Conservation (phyloP, 30 jellyfish, hydroid and myxozoan species). For the Hydractinia symbiolongicarpus region DNA sequence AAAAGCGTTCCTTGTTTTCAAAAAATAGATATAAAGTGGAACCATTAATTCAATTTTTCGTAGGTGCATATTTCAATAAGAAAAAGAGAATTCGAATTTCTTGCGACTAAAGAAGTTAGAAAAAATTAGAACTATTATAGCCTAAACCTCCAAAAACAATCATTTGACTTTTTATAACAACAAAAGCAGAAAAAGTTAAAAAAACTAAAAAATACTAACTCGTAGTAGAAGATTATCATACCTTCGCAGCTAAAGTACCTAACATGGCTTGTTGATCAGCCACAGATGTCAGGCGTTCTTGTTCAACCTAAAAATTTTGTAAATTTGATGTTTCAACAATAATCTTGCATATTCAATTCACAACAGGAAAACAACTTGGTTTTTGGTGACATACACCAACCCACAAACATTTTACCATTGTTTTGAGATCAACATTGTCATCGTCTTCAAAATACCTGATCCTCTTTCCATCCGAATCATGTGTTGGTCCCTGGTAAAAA, state of each 20-base stretch:
- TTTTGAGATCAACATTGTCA: conserved; percentile 59
- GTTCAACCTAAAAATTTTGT: conserved; percentile 39
- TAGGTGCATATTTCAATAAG: too few species aligned
- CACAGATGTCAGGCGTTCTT: conserved; percentile 60
- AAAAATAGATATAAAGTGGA: too few species aligned
- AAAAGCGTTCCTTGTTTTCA: too few species aligned
- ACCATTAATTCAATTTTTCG: too few species aligned
- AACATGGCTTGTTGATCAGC: conserved; percentile 56
- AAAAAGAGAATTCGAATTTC: too few species aligned
- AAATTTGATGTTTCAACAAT: neutral
- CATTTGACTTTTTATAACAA: too few species aligned
- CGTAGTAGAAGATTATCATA: neutral
- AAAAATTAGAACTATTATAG: too few species aligned
- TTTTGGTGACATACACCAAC: neutral
- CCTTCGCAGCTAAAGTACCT: conserved; percentile 58
- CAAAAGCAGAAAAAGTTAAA: too few species aligned
- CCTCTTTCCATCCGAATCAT: conserved; percentile 86
- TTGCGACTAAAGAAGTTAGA: too few species aligned
- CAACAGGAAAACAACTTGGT: neutral
- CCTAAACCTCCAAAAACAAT: too few species aligned
- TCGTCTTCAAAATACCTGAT: conserved; percentile 76
- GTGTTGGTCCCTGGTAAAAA: conserved; percentile 65
- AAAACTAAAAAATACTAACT: too few species aligned
- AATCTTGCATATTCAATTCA: neutral
- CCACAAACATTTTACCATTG: conserved; percentile 55